A percentile compares a stretch with the other conserved stretches of the same genome.
phyloP scores from a whole-genome alignment of 1,140 invertebrate genomes.

The Eriosoma lanigerum region DNA sequence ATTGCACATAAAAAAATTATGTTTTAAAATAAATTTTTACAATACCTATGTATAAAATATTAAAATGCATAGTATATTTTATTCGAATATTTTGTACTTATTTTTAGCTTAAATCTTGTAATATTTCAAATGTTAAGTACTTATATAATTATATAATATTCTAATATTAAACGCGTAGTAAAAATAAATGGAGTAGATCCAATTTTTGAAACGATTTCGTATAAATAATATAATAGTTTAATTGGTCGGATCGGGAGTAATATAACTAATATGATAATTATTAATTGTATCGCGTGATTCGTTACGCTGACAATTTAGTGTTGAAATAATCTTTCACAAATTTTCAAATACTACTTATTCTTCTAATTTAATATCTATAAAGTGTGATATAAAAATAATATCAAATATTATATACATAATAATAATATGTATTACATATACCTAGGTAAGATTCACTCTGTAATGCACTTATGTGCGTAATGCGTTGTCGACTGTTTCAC shows the following conservation, averaged over 20 bases:
- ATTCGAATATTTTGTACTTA: background rate
- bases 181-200: background rate
- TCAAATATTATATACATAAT: no score
- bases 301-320: no score
- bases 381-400: no score
- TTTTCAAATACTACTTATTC: no score
- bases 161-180: background rate
- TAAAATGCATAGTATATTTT: background rate
- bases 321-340: no score
- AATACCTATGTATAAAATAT: no score
- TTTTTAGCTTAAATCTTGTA: background rate
- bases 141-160: background rate
- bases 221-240: background rate
- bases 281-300: no score
- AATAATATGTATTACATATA: no score
- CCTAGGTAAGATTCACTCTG: no score
- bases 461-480: background rate
- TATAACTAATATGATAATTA: background rate
- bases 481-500: background rate
- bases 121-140: background rate
- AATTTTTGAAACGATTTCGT: background rate
- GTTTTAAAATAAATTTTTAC: background rate
- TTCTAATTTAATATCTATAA: no score
- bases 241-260: background rate
- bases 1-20: no score